phyloP scores from a whole-genome alignment of 2,888 invertebrate genomes.

The Hyalella azteca region DNA sequence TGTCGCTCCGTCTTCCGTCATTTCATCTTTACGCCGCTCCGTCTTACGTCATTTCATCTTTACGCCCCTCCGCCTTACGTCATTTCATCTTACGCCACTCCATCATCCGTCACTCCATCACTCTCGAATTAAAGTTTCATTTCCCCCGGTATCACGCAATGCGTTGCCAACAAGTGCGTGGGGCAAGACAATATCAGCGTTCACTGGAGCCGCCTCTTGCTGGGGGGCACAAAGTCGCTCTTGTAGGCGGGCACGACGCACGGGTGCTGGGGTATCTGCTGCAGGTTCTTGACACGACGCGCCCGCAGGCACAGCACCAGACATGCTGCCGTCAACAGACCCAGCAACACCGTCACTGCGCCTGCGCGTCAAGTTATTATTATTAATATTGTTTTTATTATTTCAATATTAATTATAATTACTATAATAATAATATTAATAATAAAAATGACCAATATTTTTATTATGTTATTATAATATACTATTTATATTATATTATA shows the following conservation, averaged over 20 bases:
- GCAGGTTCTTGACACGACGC: conserved; percentile 19
- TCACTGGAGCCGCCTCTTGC: conserved; percentile 42
- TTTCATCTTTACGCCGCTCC: neutral
- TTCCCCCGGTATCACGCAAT: too few relatives aligned
- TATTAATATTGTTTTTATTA: too few relatives aligned
- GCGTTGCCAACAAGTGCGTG: neutral
- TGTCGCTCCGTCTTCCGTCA: neutral
- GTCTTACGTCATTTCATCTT: neutral
- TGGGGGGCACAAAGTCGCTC: conserved; percentile 43
- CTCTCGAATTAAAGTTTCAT: too few relatives aligned
- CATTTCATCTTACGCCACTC: neutral
- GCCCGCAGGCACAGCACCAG: conserved; percentile 44
- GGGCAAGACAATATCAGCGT: too few relatives aligned
- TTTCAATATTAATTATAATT: too few relatives aligned
- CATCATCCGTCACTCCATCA: too few relatives aligned
- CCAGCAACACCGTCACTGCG: conserved; percentile 43
- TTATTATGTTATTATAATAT: too few relatives aligned
- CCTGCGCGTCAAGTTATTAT: neutral
- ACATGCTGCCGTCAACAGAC: conserved; percentile 40
- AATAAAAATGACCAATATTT: too few relatives aligned
- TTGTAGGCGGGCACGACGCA: neutral
- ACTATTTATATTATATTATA: too few relatives aligned
- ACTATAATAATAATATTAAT: too few relatives aligned
- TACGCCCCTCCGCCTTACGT: neutral
- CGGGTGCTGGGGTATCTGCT: neutral